Evolutionary conservation across 1,140 invertebrate genomes (phyloP).

Genomic region (Venturia canescens): DNA sequence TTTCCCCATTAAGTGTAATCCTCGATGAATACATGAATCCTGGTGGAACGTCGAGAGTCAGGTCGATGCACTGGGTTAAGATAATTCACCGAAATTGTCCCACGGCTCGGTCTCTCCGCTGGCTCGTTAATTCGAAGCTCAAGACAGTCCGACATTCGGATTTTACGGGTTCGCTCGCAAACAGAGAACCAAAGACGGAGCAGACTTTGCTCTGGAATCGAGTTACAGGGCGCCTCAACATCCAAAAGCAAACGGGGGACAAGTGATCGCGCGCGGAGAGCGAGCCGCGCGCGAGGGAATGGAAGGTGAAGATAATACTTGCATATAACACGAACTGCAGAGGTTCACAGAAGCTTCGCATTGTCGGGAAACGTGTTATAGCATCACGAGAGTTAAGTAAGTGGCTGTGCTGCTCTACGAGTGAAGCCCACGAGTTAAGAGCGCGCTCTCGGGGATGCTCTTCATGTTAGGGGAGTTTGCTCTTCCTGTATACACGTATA

Average conservation of each 20-base stretch:
- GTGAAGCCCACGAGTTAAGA: not conserved
- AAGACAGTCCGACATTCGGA: slow-evolving; percentile 8
- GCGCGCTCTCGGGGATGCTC: slow-evolving; percentile 22
- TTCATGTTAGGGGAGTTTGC: not conserved
- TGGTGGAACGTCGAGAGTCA: not conserved
- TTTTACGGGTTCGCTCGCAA: slow-evolving; percentile 15
- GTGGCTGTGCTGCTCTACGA: not conserved
- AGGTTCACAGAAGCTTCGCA: slow-evolving; percentile 7
- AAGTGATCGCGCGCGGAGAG: not conserved
- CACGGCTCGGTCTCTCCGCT: not conserved
- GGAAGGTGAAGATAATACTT: slow-evolving; percentile 32
- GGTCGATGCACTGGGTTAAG: not conserved
- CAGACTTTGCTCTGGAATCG: slow-evolving; percentile 5
- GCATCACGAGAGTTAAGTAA: slow-evolving; percentile 26
- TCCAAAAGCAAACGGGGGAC: slow-evolving; percentile 33
- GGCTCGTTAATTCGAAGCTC: not conserved
- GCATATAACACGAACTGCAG: slow-evolving; percentile 2
- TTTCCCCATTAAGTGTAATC: not conserved
- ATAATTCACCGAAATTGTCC: slow-evolving; percentile 27
- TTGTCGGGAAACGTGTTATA: slow-evolving; percentile 39
- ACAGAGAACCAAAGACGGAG: slow-evolving; percentile 18
- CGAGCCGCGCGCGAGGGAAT: not conserved
- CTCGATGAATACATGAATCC: not conserved
- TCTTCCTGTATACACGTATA: not conserved
- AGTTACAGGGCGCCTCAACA: not conserved